These are phyloP conservation scores for Alexandromys fortis DNA, from an alignment of 2,113 vertebrate species.

Conservation along the genomic window DNA sequence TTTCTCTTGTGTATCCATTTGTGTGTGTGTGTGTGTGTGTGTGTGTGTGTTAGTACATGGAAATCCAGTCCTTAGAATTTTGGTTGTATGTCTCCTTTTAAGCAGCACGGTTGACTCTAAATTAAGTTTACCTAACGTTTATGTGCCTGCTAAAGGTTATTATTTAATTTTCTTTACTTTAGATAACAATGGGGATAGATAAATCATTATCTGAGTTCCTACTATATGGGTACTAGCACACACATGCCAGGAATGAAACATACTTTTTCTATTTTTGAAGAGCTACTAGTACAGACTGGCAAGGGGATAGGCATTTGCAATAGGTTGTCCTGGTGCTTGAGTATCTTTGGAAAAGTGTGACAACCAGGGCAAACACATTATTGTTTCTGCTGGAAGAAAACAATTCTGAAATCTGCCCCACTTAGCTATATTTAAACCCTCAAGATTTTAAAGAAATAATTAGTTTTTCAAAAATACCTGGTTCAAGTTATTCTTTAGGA, in stretches of 20 bases:
- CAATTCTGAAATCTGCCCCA: neutral
- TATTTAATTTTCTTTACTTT: slow-evolving; percentile 60
- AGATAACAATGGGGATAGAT: neutral
- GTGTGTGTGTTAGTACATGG: neutral
- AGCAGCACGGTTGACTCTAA: slow-evolving; percentile 14
- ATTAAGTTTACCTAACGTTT: slow-evolving; percentile 60
- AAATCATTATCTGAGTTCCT: slow-evolving; percentile 34
- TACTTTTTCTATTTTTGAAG: neutral
- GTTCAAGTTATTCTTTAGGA: neutral
- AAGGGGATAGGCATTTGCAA: neutral
- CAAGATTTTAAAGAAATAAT: slow-evolving; percentile 18
- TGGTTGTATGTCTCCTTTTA: neutral
- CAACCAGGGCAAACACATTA: neutral
- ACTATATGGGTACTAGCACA: neutral
- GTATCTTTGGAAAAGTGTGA: neutral
- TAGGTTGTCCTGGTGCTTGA: neutral
- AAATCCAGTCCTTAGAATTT: slow-evolving; percentile 49
- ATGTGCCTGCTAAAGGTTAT: slow-evolving; percentile 26
- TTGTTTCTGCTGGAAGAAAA: slow-evolving; percentile 13
- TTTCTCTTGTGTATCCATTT: slow-evolving; percentile 51
- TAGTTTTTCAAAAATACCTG: slow-evolving; percentile 2
- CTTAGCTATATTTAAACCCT: neutral
- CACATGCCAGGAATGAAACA: neutral
- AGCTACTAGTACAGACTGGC: neutral
- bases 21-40: neutral